Conservation (phyloP, 35 echinoderm and acorn worm species). For the Anneissia japonica region DNA sequence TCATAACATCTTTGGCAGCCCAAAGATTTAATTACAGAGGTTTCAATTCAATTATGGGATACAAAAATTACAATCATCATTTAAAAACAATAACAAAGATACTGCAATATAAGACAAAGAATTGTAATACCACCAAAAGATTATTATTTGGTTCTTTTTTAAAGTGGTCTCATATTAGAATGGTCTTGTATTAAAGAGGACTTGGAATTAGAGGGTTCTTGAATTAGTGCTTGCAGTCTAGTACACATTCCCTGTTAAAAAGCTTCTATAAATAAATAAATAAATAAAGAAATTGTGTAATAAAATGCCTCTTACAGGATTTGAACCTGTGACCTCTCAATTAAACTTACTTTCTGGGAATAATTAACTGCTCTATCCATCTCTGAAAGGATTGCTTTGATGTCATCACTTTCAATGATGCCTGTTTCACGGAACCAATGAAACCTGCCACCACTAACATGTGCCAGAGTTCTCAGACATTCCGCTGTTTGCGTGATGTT, state of each 20-base stretch:
- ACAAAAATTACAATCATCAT: neutral
- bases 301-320: too few species aligned
- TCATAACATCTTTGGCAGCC: neutral
- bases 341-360: slow-evolving; percentile 80
- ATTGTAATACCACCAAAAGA: too few species aligned
- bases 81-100: neutral
- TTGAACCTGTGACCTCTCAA: too few species aligned
- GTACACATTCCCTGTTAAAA: too few species aligned
- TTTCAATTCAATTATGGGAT: neutral
- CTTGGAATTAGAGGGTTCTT: too few species aligned
- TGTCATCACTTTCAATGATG: slow-evolving; percentile 96
- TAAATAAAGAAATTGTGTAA: too few species aligned
- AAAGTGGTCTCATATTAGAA: too few species aligned
- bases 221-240: too few species aligned
- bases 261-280: too few species aligned
- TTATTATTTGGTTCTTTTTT: too few species aligned
- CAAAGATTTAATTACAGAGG: neutral
- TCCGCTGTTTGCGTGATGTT: slow-evolving; percentile 95
- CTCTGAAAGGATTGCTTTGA: slow-evolving; percentile 75
- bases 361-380: slow-evolving; percentile 99
- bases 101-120: neutral
- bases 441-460: slow-evolving; percentile 83
- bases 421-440: slow-evolving; percentile 98
- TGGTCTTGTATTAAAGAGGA: too few species aligned
- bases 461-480: slow-evolving; percentile 83